Evolutionary conservation across 1,140 invertebrate genomes (phyloP), one percentile per base, ranked within the genome.

Genomic region (Chelonus insularis): DNA sequence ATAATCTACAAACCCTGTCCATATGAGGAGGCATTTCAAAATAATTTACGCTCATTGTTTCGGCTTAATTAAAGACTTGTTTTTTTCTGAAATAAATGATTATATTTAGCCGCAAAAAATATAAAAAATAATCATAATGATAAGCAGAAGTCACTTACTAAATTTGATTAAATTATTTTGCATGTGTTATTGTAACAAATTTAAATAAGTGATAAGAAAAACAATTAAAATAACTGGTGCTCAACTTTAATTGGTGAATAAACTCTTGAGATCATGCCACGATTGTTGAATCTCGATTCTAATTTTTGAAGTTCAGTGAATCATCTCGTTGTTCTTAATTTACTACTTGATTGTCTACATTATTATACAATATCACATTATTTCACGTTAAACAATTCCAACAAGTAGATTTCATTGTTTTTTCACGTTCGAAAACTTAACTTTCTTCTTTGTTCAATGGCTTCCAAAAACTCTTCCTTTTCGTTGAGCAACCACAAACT

Each of bases 1-100:
- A 81, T 36, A 81, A 71, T 23, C 79, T 68, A 56, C 79, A 81
- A 36, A 78, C 72, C 64, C 75, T 68, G 16, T 81, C 74, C 64
- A 78, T 72, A 45, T 79, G 76, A 39, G 76, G 20, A 4, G 77
- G 72, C 29, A 76, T 52, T 25, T 66, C 70, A 50, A 77, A 80
- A 45, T 73, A 79, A 57, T 39, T 68, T 12, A 71, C 66, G 59
- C 69, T 74, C 72, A 79, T 74, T 36, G 68, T 67, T 65, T 68
- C 36, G 45, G 11, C 39, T 23, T 43, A 45, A 21, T 41, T 57
- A 50, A 32, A 1, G 12, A n/a, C 14, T 54, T 54, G 29, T 2
- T 37, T 11, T 37, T 34, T 9, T 39, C n/a, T 39, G 36, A 11
- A 39, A 39, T 34, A 34, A 34, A 7, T 14, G n/a, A 1, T 18